A percentile compares a stretch with the other conserved stretches of the same genome.
These are phyloP conservation scores for Morbakka virulenta DNA, from an alignment of 30 jellyfish, hydroid and myxozoan genomes.

Conservation along the genomic window DNA sequence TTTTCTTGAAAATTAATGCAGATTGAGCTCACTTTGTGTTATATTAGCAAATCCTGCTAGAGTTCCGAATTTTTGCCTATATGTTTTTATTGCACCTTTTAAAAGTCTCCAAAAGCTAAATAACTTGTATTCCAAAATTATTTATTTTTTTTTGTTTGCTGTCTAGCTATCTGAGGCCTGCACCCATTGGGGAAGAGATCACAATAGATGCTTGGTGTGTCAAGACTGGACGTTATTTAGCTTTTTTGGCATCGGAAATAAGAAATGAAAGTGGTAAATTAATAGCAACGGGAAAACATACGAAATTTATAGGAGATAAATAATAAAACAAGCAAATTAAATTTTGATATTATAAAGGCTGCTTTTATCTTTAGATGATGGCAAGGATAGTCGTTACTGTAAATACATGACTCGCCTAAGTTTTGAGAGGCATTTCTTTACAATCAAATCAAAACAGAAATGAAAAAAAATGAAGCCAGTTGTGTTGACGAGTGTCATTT, in stretches of 20 bases:
- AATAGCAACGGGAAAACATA: conserved; percentile 84
- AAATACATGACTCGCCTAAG: too few relatives aligned
- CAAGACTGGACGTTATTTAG: conserved; percentile 65
- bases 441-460: too few relatives aligned
- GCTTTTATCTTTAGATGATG: too few relatives aligned
- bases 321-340: too few relatives aligned
- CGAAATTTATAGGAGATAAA: conserved; percentile 57
- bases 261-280: conserved; percentile 70
- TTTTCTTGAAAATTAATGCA: too few relatives aligned
- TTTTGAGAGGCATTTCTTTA: too few relatives aligned
- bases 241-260: conserved; percentile 61
- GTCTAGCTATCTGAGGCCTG: conserved; percentile 61
- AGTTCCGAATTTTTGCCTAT: neutral
- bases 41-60: neutral
- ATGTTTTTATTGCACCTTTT: too few relatives aligned
- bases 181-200: conserved; percentile 77
- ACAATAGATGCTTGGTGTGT: conserved; percentile 64
- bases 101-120: neutral
- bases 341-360: too few relatives aligned
- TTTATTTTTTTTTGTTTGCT: neutral
- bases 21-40: too few relatives aligned
- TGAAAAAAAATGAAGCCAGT: too few relatives aligned
- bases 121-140: neutral
- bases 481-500: too few relatives aligned
- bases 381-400: too few relatives aligned